Conservation (phyloP, 2,888 invertebrate species). For the Falcaria lacertinaria region DNA sequence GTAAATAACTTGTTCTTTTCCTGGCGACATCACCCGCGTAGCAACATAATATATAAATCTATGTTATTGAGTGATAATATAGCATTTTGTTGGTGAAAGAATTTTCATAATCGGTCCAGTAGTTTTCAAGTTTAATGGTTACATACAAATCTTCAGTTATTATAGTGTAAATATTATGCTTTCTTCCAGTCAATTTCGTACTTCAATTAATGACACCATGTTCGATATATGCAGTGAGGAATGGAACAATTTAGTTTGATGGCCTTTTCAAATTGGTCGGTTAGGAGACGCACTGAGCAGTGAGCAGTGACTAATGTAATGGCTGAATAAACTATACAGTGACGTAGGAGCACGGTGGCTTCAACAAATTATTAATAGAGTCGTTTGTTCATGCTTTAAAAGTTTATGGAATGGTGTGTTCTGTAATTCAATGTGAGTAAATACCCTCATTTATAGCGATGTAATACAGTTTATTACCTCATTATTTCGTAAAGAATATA, state of each 20-base stretch:
- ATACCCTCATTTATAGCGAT: not conserved
- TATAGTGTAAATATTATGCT: too few species aligned
- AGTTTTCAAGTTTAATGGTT: too few species aligned
- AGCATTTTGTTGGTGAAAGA: too few species aligned
- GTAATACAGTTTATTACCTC: not conserved
- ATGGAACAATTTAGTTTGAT: constrained; percentile 31
- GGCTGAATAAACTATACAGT: constrained; percentile 32
- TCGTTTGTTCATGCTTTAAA: not conserved
- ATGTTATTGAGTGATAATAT: too few species aligned
- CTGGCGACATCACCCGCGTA: too few species aligned
- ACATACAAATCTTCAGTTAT: too few species aligned
- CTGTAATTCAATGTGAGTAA: not conserved
- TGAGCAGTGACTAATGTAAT: constrained; percentile 37
- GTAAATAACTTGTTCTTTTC: too few species aligned
- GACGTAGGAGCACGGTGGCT: constrained; percentile 17
- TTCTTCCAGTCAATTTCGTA: not conserved
- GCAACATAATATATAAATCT: too few species aligned
- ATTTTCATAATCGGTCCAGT: too few species aligned
- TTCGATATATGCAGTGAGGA: constrained; percentile 25
- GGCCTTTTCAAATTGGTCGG: constrained; percentile 26
- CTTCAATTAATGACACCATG: constrained; percentile 29
- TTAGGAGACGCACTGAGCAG: constrained; percentile 20
- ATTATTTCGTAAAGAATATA: not conserved
- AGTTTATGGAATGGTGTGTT: not conserved
- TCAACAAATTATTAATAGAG: constrained; percentile 3